Conservation (phyloP, 2,797 vertebrate species). For the Darevskia nairensis region DNA sequence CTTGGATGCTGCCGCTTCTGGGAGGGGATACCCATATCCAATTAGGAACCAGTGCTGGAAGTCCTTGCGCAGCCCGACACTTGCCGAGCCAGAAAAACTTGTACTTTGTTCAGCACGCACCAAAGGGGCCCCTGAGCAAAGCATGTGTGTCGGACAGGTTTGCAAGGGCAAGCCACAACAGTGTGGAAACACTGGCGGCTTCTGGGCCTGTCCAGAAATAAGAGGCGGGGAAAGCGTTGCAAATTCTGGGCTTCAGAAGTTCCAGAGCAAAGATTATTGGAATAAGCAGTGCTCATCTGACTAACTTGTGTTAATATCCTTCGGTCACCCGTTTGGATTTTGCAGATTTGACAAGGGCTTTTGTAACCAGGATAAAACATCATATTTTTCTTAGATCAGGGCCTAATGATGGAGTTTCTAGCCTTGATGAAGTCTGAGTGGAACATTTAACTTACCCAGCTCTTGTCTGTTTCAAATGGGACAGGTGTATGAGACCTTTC, state of each 20-base stretch:
- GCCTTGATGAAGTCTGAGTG: not conserved
- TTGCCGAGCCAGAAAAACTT: conserved; percentile 25
- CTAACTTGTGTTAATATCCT: not conserved
- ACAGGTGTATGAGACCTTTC: not conserved
- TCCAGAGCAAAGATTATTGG: not conserved
- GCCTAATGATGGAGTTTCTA: too few species aligned
- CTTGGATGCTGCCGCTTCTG: not conserved
- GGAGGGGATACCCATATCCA: not conserved
- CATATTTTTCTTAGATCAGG: not conserved
- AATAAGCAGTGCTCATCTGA: not conserved
- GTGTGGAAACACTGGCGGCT: not conserved
- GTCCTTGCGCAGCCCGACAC: not conserved
- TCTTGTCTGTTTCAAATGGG: too few species aligned
- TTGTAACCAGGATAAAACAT: not conserved
- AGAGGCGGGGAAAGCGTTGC: not conserved
- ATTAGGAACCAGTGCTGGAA: not conserved
- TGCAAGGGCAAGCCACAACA: conserved; percentile 20
- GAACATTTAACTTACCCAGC: not conserved
- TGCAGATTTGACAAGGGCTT: not conserved
- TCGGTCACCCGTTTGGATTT: not conserved
- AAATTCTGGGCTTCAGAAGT: not conserved
- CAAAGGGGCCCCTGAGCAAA: not conserved
- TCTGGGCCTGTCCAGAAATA: not conserved
- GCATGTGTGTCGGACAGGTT: not conserved
- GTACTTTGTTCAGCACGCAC: not conserved